These are phyloP conservation scores for Drosophila ananassae DNA, from an alignment of 1,140 invertebrate genomes.

Conservation along the genomic window DNA sequence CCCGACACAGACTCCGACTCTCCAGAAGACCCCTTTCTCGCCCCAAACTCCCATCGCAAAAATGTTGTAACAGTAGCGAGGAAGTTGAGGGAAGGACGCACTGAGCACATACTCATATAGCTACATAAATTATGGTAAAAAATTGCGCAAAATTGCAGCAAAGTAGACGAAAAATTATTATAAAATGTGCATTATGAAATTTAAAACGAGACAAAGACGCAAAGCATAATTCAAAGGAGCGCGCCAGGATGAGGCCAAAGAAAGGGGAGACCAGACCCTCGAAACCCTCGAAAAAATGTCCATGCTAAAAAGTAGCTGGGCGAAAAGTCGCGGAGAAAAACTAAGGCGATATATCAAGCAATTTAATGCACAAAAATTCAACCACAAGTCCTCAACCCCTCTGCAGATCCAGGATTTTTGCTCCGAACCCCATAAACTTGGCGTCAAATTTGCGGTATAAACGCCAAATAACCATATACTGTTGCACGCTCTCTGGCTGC, in stretches of 20 bases:
- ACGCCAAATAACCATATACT: conserved; percentile 72
- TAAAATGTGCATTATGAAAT: conserved; percentile 83
- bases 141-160: conserved; percentile 78
- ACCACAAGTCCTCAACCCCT: conserved; percentile 24
- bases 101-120: conserved; percentile 24
- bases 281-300: conserved; percentile 21
- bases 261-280: conserved; percentile 15
- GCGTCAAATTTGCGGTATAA: conserved; percentile 71
- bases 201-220: conserved; percentile 78
- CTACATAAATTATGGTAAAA: conserved; percentile 76
- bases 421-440: conserved; percentile 49
- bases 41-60: conserved; percentile 43
- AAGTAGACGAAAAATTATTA: conserved; percentile 82
- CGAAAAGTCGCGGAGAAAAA: conserved; percentile 55
- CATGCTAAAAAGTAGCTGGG: conserved; percentile 24
- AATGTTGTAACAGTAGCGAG: conserved; percentile 63
- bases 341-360: conserved; percentile 73
- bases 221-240: conserved; percentile 64
- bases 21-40: conserved; percentile 20
- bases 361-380: conserved; percentile 79
- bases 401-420: background rate
- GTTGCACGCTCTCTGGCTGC: conserved; percentile 59
- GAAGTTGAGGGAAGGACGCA: conserved; percentile 43
- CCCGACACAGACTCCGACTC: conserved; percentile 37
- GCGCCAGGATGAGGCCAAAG: conserved; percentile 13